Evolutionary conservation across 2,888 invertebrate species (phyloP), one percentile per base, ranked within the genome.

Genomic region (Eilema depressum): DNA sequence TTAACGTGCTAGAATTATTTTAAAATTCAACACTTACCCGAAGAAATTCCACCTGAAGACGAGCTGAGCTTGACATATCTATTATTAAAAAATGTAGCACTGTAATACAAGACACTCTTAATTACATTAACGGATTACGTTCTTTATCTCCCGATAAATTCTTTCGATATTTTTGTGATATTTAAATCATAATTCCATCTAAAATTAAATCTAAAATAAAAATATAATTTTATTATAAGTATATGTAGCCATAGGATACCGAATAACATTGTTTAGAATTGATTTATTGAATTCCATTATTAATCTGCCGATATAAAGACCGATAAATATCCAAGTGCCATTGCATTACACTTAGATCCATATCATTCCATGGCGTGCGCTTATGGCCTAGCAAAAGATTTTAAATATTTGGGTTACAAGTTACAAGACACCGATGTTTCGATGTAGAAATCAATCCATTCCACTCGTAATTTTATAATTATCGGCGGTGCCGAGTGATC

Each of bases 391-490:
- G 23, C 10, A 26, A 41, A 64, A 30, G 47, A 47, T 57, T 69
- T 28, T 10, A 47, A 63, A 8, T 62, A 62, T 33, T 62, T 66
- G 25, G 56, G 11, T 60, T 74, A 56, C 69, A 41, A 41, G 11
- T 60, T 74, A 47, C 41, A 69, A 63, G 63, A 73, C 67, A 63
- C 63, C 67, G 66, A 79, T 73, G 63, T 70, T 57, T 69, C 63
- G 59, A 63, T 76, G 64, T 68, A 69, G 73, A 73, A 79, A 83
- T 73, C 63, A 68, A 77, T 74, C 70, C 56, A 64, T n/a, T 74
- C 69, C 57, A 66, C 25, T 70, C 60, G 70, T 68, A 66, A 75
- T 76, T 78, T 73, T 79, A 63, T 73, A 77, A 81, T 75, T 70
- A 73, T 57, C 33, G 69, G 65, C 74, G 70, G 75, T 62, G 10